Conservation (phyloP, 2,113 vertebrate genomes). For the Pituophis catenifer region DNA sequence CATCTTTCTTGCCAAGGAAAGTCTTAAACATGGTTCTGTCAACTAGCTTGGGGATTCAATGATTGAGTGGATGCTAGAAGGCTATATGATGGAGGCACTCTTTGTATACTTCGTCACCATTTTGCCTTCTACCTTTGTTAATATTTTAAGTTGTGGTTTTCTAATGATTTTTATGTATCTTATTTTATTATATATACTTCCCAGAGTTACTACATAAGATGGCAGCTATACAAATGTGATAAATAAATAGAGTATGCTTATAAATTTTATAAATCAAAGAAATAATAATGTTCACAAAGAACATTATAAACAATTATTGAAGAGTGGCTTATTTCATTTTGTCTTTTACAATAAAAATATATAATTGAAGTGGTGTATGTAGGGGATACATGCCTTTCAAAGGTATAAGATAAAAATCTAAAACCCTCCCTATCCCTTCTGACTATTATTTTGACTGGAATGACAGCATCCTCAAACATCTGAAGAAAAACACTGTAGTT, state of each 20-base stretch:
- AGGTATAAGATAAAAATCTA: neutral
- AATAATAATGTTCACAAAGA: neutral
- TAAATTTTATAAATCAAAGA: neutral
- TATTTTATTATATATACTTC: neutral
- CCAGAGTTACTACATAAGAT: neutral
- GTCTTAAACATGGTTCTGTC: neutral
- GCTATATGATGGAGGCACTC: neutral
- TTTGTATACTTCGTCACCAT: neutral
- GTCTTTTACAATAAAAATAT: neutral
- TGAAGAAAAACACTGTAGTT: slow-evolving; percentile 11
- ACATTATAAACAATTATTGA: neutral
- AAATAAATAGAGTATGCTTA: neutral
- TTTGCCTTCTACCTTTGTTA: neutral
- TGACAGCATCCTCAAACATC: neutral
- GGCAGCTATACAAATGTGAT: neutral
- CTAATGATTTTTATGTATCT: neutral
- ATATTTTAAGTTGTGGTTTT: neutral
- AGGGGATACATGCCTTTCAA: neutral
- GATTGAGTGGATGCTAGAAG: neutral
- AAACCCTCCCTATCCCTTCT: neutral
- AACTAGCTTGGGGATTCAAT: neutral
- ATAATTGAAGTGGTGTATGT: neutral
- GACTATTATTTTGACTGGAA: neutral
- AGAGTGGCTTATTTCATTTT: neutral
- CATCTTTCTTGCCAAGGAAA: neutral